Evolutionary conservation across 1,140 invertebrate genomes (phyloP), one percentile per base, ranked within the genome.

Genomic region (Euschistus heros): DNA sequence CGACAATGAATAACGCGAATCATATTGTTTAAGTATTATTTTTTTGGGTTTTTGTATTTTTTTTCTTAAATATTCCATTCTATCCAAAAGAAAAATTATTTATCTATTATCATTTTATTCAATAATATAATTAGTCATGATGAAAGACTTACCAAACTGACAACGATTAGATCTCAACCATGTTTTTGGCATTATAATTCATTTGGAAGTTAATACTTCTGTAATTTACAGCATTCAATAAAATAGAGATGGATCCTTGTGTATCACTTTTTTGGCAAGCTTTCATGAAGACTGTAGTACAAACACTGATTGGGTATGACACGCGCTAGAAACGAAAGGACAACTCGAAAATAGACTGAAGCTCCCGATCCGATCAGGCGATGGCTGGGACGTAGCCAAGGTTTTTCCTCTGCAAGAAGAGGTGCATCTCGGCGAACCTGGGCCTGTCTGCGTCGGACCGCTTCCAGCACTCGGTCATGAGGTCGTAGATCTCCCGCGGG

Each of bases 381-480:
- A 69, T 69, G 17, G 68, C 67, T 0, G 72, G 72, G 1, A 70
- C 67, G 66, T 68, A 73, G 18, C 72, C 84, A 69, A 86, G 80
- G 71, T 84, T 84, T 73, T 88, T 83, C 64, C 84, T 75, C 71
- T 86, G 84, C 44, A 89, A 77, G 73, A 88, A 89, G 71, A 86
- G 78, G 69, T 86, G 82, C 60, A 89, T 88, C 72, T 88, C 86
- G 61, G 82, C 76, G 74, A 90, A 90, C 42, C 81, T 80, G 0
- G 87, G 87, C 47, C 88, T 75, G 54, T 84, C 81, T n/a, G 77
- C 76, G 57, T 81, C 80, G 33, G 81, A 78, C 44, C 82, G 77
- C 70, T 82, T 83, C 88, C 88, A 91, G 75, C 88, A 90, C 71
- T 87, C 85, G 22, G 79, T 75, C 83, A 90, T 87, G 69, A 90